phyloP scores from a whole-genome alignment of 2,888 invertebrate species.

The Meandrusa payeni region DNA sequence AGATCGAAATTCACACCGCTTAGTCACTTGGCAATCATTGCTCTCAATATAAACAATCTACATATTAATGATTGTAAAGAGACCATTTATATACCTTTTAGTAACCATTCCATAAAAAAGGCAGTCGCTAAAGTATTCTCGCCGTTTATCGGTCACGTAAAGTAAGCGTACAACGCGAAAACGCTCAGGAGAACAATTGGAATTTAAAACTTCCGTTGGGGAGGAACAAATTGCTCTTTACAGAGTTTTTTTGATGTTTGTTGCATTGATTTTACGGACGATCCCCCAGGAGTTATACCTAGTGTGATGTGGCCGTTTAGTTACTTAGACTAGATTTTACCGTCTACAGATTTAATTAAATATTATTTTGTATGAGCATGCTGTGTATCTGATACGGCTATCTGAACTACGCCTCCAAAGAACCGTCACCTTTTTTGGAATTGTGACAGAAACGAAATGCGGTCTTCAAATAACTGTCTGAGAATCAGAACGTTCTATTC shows the following conservation, averaged over 20 bases:
- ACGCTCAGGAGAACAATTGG: conserved; percentile 8
- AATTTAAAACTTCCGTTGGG: conserved; percentile 10
- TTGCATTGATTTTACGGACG: conserved; percentile 18
- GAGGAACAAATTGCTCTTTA: conserved; percentile 19
- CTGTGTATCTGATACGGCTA: no score
- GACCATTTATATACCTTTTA: no score
- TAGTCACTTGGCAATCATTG: no score
- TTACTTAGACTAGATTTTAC: conserved; percentile 1
- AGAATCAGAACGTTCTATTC: no score
- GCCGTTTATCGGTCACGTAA: conserved; percentile 12
- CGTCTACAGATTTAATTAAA: background rate
- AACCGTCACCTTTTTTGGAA: no score
- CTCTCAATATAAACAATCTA: no score
- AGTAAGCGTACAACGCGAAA: conserved; percentile 4
- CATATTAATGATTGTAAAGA: no score
- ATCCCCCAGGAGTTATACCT: conserved; percentile 7
- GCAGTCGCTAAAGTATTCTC: background rate
- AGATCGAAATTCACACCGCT: no score
- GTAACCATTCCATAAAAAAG: no score
- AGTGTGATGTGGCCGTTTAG: conserved; percentile 13
- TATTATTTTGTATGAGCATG: conserved; percentile 4
- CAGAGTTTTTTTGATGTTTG: conserved; percentile 18
- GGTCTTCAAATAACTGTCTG: no score
- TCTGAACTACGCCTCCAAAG: no score
- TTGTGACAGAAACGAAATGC: no score